phyloP scores from a whole-genome alignment of 2,113 vertebrate species.

The Oreochromis spilurus region DNA sequence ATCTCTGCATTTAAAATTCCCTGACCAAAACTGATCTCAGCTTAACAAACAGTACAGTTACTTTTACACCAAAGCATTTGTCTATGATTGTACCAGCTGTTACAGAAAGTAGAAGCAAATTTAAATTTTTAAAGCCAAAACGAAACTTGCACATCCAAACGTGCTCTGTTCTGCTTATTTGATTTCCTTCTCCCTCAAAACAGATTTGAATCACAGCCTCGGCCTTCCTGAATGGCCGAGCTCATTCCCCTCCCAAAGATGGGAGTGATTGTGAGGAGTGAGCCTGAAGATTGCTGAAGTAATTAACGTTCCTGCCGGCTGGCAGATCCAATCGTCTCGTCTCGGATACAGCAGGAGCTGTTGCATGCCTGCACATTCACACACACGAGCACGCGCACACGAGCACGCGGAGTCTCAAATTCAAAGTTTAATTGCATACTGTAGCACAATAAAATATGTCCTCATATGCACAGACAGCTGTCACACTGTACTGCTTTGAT shows the following conservation, averaged over 20 bases:
- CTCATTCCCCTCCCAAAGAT: constrained; percentile 40
- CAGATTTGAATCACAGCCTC: constrained; percentile 24
- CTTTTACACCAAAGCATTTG: neutral
- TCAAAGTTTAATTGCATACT: constrained; percentile 39
- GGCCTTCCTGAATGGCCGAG: constrained; percentile 31
- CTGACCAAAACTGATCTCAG: neutral
- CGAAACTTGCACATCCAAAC: neutral
- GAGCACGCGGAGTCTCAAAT: constrained; percentile 10
- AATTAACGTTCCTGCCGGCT: constrained; percentile 61
- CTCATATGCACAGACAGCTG: constrained; percentile 44
- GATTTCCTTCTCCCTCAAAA: neutral
- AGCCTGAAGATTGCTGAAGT: constrained; percentile 60
- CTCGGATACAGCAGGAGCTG: neutral
- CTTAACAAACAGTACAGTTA: neutral
- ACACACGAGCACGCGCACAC: neutral
- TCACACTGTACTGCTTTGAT: constrained; percentile 41
- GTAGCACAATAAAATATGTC: constrained; percentile 23
- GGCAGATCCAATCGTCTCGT: constrained; percentile 62
- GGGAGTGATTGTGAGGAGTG: constrained; percentile 48
- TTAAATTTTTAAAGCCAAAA: neutral
- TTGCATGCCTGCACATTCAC: neutral
- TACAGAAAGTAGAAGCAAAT: neutral
- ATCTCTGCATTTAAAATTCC: neutral
- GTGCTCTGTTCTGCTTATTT: constrained; percentile 2
- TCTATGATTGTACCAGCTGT: neutral